These are phyloP conservation scores for Agrochola circellaris DNA, from an alignment of 2,888 invertebrate species.

Conservation along the genomic window DNA sequence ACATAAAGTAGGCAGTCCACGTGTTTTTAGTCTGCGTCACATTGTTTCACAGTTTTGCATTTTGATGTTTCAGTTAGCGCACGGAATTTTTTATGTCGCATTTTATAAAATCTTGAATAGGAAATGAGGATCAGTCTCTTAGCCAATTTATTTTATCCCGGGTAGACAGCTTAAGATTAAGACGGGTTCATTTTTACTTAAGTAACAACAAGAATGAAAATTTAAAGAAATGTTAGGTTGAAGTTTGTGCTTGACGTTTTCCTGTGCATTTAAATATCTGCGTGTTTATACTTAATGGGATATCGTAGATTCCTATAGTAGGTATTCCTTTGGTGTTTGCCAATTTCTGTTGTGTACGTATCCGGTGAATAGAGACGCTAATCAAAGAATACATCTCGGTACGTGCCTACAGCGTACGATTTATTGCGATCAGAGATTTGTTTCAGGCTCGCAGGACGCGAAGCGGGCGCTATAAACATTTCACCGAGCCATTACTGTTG, in stretches of 20 bases:
- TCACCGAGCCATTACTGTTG: slow-evolving; percentile 83
- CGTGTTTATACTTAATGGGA: not conserved
- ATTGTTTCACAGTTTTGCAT: slow-evolving; percentile 31
- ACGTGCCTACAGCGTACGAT: slow-evolving; percentile 75
- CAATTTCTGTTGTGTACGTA: slow-evolving; percentile 68
- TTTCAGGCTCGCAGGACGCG: slow-evolving; percentile 77
- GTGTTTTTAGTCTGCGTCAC: not conserved
- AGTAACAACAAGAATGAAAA: slow-evolving; percentile 46
- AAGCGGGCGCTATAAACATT: slow-evolving; percentile 85
- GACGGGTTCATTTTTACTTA: slow-evolving; percentile 57
- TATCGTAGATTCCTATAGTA: not conserved
- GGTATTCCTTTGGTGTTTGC: slow-evolving; percentile 54
- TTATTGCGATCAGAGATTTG: slow-evolving; percentile 85
- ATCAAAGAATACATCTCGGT: slow-evolving; percentile 84
- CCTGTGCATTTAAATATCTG: not conserved
- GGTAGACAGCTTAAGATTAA: slow-evolving; percentile 67
- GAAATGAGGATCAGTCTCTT: slow-evolving; percentile 65
- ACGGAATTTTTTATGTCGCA: slow-evolving; percentile 43
- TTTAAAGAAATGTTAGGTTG: slow-evolving; percentile 14
- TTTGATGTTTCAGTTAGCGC: slow-evolving; percentile 49
- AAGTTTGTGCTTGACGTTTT: slow-evolving; percentile 36
- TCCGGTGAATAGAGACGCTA: slow-evolving; percentile 79
- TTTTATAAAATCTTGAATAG: slow-evolving; percentile 65
- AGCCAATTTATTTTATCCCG: slow-evolving; percentile 66
- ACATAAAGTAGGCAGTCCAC: not conserved